Base-by-base conservation (phyloP, 2,888 invertebrate species). In the Chorisops tibialis region DNA sequence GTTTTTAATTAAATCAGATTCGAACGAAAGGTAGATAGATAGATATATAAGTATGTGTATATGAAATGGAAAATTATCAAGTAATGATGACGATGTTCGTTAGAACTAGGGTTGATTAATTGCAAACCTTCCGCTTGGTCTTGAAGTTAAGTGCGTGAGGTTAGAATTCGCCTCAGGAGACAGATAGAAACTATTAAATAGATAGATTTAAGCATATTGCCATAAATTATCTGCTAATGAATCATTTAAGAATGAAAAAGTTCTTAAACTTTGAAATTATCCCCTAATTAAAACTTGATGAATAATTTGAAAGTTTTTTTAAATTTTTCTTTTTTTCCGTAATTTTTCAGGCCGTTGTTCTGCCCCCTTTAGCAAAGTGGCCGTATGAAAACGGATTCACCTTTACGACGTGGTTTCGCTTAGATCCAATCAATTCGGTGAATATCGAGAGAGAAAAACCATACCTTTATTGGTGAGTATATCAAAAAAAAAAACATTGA, bases 371-470 rank as follows among this genome's bases (percentile, higher is more conserved):
- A 74, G 93, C 96, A 66, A 89, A 93, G 79, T 99, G 98, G 97
- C 99, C 99, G 38, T 93, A 98, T 81, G 97, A 98, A 81, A 96
- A 89, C 81, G 99, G 99, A 63, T 99, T 98, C 86, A 98, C 99
- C 59, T 99, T 99, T 81, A 94, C 96, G 72, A 97, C 97, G 71
- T 99, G 99, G 99, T 94, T 99, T 79, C 87, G 98, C 66, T 85
- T 99, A 76, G 99, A 99, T 82, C 96, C 96, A 73, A 93, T 96
- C 80, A 96, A 96, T 83, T 95, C 96, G 63, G 96, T 96, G 78
- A 96, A 96, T 83, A 97, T 98, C 76, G 99, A 99, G 81, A 84
- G 96, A 71, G 98, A 99, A 81, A 96, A 96, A 80, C 99, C 98
- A 39, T 97, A 96, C 80, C 86, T 99, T 68, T 99, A 96, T 80